These are phyloP conservation scores for Verasper variegatus DNA, from an alignment of 2,113 vertebrate species.

Conservation along the genomic window DNA sequence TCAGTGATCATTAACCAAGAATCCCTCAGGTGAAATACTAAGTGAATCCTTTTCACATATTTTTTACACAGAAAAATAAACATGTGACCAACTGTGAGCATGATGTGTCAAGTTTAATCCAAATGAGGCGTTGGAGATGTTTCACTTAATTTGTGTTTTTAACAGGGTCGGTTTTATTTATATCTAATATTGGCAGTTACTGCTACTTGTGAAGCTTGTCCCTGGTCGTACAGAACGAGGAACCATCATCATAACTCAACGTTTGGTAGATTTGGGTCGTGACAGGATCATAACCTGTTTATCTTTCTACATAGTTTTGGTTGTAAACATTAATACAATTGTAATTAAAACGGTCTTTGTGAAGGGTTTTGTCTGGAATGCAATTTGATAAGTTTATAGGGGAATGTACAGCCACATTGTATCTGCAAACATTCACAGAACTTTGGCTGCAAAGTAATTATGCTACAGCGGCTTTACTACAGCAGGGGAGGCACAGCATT, in stretches of 20 bases:
- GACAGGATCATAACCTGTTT: no score
- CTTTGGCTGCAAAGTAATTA: slow-evolving; percentile 39
- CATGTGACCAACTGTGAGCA: neutral
- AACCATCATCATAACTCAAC: neutral
- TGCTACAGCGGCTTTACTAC: neutral
- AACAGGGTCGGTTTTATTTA: neutral
- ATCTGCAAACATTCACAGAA: no score
- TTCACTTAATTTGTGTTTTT: neutral
- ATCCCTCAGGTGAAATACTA: neutral
- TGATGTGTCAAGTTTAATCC: neutral
- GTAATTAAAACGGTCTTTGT: neutral
- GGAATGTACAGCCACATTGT: no score
- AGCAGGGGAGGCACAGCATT: slow-evolving; percentile 39
- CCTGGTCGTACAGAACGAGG: neutral
- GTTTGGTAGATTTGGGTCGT: no score
- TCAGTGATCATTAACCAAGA: neutral
- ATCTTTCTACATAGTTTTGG: neutral
- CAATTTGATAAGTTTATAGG: no score
- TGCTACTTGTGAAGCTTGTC: no score
- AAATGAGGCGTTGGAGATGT: neutral
- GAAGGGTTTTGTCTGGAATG: no score
- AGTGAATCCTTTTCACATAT: neutral
- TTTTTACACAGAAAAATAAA: neutral
- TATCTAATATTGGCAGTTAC: neutral
- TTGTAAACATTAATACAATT: no score